Evolutionary conservation across 2,113 vertebrate species (phyloP).

Genomic region (Hiodon alosoides): DNA sequence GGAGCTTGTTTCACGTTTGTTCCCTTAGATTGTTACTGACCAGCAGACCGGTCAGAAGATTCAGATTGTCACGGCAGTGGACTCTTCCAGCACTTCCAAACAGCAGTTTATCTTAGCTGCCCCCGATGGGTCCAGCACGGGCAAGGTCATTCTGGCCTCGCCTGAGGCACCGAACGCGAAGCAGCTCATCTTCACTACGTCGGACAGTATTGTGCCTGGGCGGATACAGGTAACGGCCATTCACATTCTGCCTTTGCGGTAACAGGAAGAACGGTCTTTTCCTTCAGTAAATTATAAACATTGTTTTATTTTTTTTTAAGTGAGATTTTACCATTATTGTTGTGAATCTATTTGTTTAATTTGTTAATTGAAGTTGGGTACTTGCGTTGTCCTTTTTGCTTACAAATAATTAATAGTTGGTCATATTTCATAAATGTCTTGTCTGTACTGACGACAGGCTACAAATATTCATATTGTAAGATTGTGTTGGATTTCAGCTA

Average conservation of each 20-base stretch:
- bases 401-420: no score
- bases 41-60: slow-evolving; percentile 96
- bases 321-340: no score
- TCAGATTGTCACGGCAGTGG: slow-evolving; percentile 92
- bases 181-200: slow-evolving; percentile 90
- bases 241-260: background rate
- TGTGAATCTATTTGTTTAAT: no score
- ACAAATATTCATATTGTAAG: no score
- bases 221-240: slow-evolving; percentile 79
- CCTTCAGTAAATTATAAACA: background rate
- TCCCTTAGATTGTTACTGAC: slow-evolving; percentile 89
- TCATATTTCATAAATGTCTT: no score
- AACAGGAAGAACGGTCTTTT: background rate
- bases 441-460: no score
- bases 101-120: slow-evolving; percentile 93
- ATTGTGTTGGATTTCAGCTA: no score
- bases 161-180: slow-evolving; percentile 81
- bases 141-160: slow-evolving; percentile 89
- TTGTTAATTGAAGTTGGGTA: no score
- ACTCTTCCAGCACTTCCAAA: slow-evolving; percentile 77
- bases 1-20: slow-evolving; percentile 18
- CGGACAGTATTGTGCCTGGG: slow-evolving; percentile 86
- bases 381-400: no score
- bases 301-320: background rate
- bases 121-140: slow-evolving; percentile 80